These are phyloP conservation scores for Rhagoletis pomonella DNA, from an alignment of 1,140 invertebrate genomes.

Conservation along the genomic window DNA sequence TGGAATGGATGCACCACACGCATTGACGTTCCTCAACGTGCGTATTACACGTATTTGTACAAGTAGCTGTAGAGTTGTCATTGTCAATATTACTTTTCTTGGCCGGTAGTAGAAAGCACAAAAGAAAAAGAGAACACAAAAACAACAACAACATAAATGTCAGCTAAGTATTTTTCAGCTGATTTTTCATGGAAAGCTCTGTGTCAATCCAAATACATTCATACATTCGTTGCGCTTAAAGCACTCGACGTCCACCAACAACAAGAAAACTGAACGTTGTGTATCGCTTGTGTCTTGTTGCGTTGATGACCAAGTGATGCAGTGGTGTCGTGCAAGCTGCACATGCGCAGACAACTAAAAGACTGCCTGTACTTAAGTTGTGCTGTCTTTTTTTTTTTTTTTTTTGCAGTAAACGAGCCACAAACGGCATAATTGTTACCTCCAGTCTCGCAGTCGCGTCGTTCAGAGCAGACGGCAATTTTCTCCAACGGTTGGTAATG, in stretches of 20 bases:
- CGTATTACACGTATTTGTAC: too few relatives aligned
- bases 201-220: neutral
- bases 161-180: neutral
- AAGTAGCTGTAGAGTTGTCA: neutral
- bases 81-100: neutral
- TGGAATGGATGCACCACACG: too few relatives aligned
- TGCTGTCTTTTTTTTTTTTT: neutral
- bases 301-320: conserved; percentile 10
- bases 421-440: conserved; percentile 9
- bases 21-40: too few relatives aligned
- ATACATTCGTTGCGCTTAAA: neutral
- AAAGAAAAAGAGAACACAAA: neutral
- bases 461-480: neutral
- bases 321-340: neutral
- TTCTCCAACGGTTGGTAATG: neutral
- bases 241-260: neutral
- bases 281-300: neutral
- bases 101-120: neutral
- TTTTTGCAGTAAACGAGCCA: neutral
- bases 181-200: neutral
- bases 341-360: neutral
- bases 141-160: neutral
- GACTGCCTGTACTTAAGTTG: neutral
- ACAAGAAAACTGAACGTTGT: neutral
- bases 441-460: neutral